phyloP scores from a whole-genome alignment of 2,888 invertebrate genomes.

The Chrysotoxum bicinctum region DNA sequence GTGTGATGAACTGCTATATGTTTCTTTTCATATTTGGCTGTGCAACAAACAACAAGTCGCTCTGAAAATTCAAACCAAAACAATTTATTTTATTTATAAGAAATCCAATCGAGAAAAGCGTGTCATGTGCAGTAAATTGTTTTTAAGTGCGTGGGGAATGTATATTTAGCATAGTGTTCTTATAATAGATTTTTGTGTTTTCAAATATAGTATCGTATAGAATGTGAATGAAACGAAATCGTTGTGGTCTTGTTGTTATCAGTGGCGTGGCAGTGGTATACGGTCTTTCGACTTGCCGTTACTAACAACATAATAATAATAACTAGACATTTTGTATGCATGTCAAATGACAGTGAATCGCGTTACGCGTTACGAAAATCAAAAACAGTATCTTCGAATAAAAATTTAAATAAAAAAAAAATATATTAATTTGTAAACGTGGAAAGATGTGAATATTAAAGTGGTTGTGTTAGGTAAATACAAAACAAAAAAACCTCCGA shows the following conservation, averaged over 20 bases:
- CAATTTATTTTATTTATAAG: constrained; percentile 18
- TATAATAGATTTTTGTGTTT: constrained; percentile 36
- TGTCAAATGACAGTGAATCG: constrained; percentile 34
- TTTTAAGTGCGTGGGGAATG: constrained; percentile 49
- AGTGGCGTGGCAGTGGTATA: constrained; percentile 9
- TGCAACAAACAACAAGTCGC: constrained; percentile 77
- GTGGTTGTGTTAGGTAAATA: not conserved
- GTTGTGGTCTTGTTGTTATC: constrained; percentile 40
- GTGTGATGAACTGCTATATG: constrained; percentile 56
- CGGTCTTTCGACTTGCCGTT: constrained; percentile 10
- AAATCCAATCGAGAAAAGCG: constrained; percentile 20
- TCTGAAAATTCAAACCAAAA: constrained; percentile 38
- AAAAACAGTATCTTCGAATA: not conserved
- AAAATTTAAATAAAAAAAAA: not conserved
- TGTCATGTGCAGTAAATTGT: constrained; percentile 48
- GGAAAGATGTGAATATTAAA: constrained; percentile 36
- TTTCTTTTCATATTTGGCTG: constrained; percentile 79
- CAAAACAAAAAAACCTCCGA: not conserved
- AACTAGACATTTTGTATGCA: constrained; percentile 19
- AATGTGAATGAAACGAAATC: constrained; percentile 67
- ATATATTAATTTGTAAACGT: not conserved
- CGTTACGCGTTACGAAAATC: constrained; percentile 30
- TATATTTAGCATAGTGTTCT: constrained; percentile 24
- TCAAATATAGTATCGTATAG: constrained; percentile 36
- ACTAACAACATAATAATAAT: not conserved